Conservation (phyloP, 2,888 invertebrate species). For the Acrobasis suavella region DNA sequence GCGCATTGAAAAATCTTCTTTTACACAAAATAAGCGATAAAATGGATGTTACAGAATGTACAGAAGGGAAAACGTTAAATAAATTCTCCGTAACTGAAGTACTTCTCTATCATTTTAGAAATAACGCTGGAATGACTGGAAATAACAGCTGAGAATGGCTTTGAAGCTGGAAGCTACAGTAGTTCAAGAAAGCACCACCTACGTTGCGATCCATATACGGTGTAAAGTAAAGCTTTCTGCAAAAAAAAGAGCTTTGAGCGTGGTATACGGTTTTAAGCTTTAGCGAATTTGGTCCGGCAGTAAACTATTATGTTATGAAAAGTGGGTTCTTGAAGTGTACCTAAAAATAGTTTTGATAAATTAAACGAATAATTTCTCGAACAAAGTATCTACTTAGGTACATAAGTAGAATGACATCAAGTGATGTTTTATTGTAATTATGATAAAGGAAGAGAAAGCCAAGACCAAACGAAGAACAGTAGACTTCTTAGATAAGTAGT, state of each 20-base stretch:
- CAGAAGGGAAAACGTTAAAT: neutral
- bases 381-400: too few relatives aligned
- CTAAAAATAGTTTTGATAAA: too few relatives aligned
- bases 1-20: too few relatives aligned
- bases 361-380: too few relatives aligned
- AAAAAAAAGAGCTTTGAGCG: slow-evolving; percentile 21
- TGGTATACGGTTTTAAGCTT: slow-evolving; percentile 1
- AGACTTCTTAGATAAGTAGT: too few relatives aligned
- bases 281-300: neutral
- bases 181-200: slow-evolving; percentile 50
- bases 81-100: slow-evolving; percentile 1
- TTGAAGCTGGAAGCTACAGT: slow-evolving; percentile 40
- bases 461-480: too few relatives aligned
- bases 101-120: neutral
- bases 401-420: too few relatives aligned
- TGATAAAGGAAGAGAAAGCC: too few relatives aligned
- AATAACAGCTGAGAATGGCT: slow-evolving; percentile 5
- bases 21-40: neutral
- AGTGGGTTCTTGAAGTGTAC: too few relatives aligned
- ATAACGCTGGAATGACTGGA: neutral
- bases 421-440: too few relatives aligned
- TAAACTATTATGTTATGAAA: too few relatives aligned
- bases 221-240: slow-evolving; percentile 36
- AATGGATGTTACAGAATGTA: neutral
- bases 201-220: slow-evolving; percentile 48